Evolutionary conservation across 2,113 vertebrate genomes (phyloP), one percentile per base, ranked within the genome.

Genomic region (Chelonoidis abingdonii): DNA sequence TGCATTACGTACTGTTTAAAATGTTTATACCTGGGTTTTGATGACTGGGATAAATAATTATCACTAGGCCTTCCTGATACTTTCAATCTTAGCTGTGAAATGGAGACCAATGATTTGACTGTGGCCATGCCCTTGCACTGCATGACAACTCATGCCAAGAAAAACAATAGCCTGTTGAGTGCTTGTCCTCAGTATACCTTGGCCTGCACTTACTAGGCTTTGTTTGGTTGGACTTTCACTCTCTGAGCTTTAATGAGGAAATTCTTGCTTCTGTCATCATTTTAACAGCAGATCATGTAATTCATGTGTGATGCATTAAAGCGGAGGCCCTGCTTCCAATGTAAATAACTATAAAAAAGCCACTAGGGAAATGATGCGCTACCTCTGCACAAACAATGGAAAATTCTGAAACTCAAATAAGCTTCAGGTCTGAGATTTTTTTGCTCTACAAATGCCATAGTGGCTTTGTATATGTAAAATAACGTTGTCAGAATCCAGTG

Each of bases 31-130:
- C 84, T 10, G 0, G 96, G 92, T 94, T 97, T 80, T 49, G 91
- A 97, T 96, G 97, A 98, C 98, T 97, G 25, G 47, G 92, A 95
- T 95, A 97, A 96, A 96, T 96, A 95, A 93, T 98, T 96, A 97
- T 95, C 97, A 88, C 31, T 91, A 83, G 59, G 59, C 94, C 95
- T 96, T 95, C 95, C 95, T 97, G 85, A 84, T 90, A 10, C 92
- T 96, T 96, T 87, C 90, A 94, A 90, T 96, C 95, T 94, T 65
- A 87, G 94, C 94, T 88, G 95, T 95, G 96, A 96, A 90, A 97
- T 92, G 88, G 82, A 11, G 78, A 95, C 96, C 97, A 91, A 94
- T 93, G 94, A 82, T 72, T 82, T 35, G 84, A 22, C 84, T 95
- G 92, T 86, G 95, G 91, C 96, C 65, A 0, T 19, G 38, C 93